A percentile compares a stretch with the other conserved stretches of the same genome.
phyloP scores from a whole-genome alignment of 2,113 vertebrate species.

The Carlito syrichta region DNA sequence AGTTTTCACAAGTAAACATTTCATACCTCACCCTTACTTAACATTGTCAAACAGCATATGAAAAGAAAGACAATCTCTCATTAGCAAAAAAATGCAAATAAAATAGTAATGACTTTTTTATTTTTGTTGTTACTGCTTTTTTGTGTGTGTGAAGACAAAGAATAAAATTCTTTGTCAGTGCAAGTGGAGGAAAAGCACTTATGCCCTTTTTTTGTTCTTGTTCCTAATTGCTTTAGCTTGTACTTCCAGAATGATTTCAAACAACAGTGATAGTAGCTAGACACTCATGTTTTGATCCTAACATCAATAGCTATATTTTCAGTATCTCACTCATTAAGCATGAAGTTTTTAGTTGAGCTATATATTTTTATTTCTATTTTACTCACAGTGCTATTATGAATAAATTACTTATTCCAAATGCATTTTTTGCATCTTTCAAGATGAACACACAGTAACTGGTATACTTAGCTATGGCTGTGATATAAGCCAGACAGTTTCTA shows the following conservation, averaged over 20 bases:
- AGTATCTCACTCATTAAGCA: background rate
- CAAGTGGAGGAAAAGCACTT: background rate
- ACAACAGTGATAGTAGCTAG: background rate
- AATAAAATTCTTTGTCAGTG: background rate
- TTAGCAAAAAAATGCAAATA: background rate
- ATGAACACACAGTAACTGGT: background rate
- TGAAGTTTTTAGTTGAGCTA: background rate
- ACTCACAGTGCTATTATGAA: background rate
- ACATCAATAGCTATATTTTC: background rate
- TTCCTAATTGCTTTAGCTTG: background rate
- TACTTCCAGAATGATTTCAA: background rate
- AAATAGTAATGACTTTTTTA: background rate
- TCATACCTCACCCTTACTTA: background rate
- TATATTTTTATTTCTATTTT: conserved; percentile 32
- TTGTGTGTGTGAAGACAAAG: background rate
- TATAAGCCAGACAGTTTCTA: background rate
- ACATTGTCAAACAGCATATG: background rate
- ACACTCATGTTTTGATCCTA: background rate
- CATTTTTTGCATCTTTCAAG: background rate
- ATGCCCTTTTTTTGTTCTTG: background rate
- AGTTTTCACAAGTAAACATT: background rate
- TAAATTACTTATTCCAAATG: background rate
- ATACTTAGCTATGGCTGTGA: background rate
- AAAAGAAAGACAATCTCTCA: background rate
- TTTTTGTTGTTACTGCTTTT: background rate